These are phyloP conservation scores for Ophion slaviceki DNA, from an alignment of 2,888 invertebrate species.

Conservation along the genomic window DNA sequence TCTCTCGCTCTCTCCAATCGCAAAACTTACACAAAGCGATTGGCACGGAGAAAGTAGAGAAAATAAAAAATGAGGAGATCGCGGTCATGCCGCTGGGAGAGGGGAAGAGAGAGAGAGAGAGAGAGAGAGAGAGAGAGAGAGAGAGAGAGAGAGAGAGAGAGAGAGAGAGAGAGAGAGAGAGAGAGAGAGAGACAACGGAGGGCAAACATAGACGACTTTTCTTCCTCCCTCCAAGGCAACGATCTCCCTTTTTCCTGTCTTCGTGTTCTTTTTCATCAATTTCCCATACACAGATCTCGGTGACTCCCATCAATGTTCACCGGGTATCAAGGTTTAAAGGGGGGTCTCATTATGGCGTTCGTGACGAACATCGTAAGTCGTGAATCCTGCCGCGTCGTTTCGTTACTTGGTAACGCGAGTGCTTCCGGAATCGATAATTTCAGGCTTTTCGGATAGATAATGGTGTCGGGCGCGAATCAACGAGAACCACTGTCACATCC, in stretches of 20 bases:
- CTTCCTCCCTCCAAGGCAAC: constrained; percentile 8
- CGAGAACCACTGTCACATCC: too few relatives aligned
- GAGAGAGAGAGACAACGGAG: not conserved
- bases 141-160: not conserved
- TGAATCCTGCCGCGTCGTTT: not conserved
- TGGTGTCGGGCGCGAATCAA: not conserved
- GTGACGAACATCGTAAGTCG: constrained; percentile 18
- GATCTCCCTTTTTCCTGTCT: not conserved
- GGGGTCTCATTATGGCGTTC: constrained; percentile 2
- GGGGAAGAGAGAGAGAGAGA: not conserved
- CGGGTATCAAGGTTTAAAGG: constrained; percentile 19
- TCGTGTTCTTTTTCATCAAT: constrained; percentile 8
- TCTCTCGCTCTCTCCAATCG: too few relatives aligned
- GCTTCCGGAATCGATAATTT: constrained; percentile 15
- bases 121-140: not conserved
- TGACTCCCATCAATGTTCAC: constrained; percentile 1
- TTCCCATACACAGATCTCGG: not conserved
- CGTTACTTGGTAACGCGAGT: not conserved
- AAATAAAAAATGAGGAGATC: too few relatives aligned
- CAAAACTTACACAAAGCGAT: not conserved
- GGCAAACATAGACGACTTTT: not conserved
- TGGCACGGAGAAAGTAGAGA: too few relatives aligned
- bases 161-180: not conserved
- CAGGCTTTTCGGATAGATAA: not conserved
- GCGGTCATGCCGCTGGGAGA: not conserved